Evolutionary conservation across 2,888 invertebrate genomes (phyloP), one percentile per base, ranked within the genome.

Genomic region (Melolontha melolontha): DNA sequence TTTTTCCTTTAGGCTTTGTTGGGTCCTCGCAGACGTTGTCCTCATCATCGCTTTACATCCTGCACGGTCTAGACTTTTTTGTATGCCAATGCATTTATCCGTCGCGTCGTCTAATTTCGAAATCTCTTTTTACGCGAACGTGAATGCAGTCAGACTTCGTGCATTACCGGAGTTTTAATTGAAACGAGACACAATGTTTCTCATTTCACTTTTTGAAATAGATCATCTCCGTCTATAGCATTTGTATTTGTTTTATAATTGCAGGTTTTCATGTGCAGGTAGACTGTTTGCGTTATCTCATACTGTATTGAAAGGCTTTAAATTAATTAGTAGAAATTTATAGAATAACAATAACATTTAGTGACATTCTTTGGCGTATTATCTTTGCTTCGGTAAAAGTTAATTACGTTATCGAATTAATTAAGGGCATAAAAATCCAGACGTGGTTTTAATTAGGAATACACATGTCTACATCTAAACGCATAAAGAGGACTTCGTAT

Each of bases 61-160:
- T 44, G 59, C n/a, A 59, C 40, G 49, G 55, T 57, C 66, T 49
- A 49, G 57, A 57, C 66, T 57, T 66, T 65, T 57, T 55, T 57
- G 66, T 49, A 39, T 47, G 40, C 22, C 51, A 41, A 51, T 52
- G 64, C 59, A 29, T 59, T 59, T 59, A 55, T 42, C 29, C 42
- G 44, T 1, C 59, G 47, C 16, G 6, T 47, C 14, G 16, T 59
- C 44, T 59, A 27, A 59, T 59, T 44, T 34, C 6, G 10, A 34
- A 34, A 34, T 6, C 34, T 34, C 29, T 34, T 34, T 34, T 59
- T 59, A 44, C 59, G 27, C 14, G 29, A 44, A 42, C 27, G 11
- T 59, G 34, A 59, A 59, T 59, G 12, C 29, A 17, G 14, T 44
- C 44, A 17, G 40, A 16, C 40, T 54, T 54, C 16, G 54, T 40